Conservation (phyloP, 2,797 vertebrate species). For the Synaphobranchus kaupii region DNA sequence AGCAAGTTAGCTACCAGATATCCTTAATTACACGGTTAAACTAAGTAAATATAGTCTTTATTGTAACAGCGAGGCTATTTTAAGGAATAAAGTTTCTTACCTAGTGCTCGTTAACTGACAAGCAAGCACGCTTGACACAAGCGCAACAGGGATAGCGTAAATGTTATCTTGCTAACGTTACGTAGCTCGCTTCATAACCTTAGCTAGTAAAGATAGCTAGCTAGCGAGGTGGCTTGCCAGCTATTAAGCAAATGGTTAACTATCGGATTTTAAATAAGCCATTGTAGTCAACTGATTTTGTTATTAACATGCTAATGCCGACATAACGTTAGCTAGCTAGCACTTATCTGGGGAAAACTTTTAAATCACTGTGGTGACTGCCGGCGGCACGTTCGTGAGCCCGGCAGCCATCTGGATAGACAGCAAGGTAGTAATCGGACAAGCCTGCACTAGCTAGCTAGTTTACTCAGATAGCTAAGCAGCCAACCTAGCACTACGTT, state of each 20-base stretch:
- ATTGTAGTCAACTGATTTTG: background rate
- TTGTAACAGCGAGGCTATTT: background rate
- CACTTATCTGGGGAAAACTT: background rate
- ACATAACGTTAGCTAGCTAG: background rate
- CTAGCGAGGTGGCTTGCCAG: background rate
- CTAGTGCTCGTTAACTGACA: background rate
- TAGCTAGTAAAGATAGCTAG: background rate
- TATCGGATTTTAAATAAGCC: background rate
- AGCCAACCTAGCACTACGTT: constrained; percentile 11
- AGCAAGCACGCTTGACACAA: background rate
- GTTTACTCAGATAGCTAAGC: constrained; percentile 18
- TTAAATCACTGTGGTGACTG: constrained; percentile 20
- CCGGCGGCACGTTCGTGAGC: background rate
- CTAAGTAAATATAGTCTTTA: background rate
- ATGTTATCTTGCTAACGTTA: background rate
- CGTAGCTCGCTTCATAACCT: background rate
- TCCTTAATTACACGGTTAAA: background rate
- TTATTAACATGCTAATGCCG: background rate
- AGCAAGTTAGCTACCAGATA: background rate
- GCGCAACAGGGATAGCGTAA: background rate
- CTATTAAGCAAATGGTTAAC: background rate
- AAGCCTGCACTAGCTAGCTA: background rate
- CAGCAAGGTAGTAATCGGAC: constrained; percentile 3
- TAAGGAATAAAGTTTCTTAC: background rate
- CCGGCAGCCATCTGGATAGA: background rate